Evolutionary conservation across 1,140 invertebrate species (phyloP), one percentile per base, ranked within the genome.

Genomic region (Drosophila triauraria): DNA sequence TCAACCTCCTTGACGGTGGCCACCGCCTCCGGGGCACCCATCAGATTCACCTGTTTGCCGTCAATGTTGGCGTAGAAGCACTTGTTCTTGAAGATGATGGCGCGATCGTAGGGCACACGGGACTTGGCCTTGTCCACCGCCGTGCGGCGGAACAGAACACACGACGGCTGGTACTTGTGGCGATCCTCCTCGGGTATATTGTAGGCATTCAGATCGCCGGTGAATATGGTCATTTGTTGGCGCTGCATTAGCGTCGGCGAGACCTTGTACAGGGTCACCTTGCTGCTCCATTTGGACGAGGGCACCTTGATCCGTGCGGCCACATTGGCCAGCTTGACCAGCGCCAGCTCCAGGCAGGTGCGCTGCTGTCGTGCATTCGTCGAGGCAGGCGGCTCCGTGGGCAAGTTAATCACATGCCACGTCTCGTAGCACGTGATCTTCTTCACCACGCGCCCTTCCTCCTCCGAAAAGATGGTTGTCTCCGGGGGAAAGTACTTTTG

Each of bases 381-480:
- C 8, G 23, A 1, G 13, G 35, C 5, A 4, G 47, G 12, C n/a
- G 50, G 13, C 12, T 84, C 77, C 30, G 64, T 48, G 43, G 80
- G 75, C 25, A 84, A 65, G 32, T 83, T 82, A 1, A 93, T 92
- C 38, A 93, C 92, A 62, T 93, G 92, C 92, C 92, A 93, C 35
- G 91, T 93, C 74, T 93, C 92, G 50, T 92, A 93, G 71, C 92
- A 92, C 3, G 92, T 93, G 27, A 93, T 92, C 71, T 93, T 93
- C 46, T 92, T 92, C 10, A 92, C 82, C n/a, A 92, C 53, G 8
- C 92, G 90, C n/a, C 92, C 92, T 15, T 92, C 91, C 58, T 92
- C 87, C 48, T 91, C 65, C 17, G 76, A 77, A 15, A 91, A 82
- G 1, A 80, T 83, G 17, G 90, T 92, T 61, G 92, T 92, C 77